A percentile compares a stretch with the other conserved stretches of the same genome.
These are phyloP conservation scores for Hyperoodon ampullatus DNA, from an alignment of 2,113 vertebrate genomes.

Conservation along the genomic window DNA sequence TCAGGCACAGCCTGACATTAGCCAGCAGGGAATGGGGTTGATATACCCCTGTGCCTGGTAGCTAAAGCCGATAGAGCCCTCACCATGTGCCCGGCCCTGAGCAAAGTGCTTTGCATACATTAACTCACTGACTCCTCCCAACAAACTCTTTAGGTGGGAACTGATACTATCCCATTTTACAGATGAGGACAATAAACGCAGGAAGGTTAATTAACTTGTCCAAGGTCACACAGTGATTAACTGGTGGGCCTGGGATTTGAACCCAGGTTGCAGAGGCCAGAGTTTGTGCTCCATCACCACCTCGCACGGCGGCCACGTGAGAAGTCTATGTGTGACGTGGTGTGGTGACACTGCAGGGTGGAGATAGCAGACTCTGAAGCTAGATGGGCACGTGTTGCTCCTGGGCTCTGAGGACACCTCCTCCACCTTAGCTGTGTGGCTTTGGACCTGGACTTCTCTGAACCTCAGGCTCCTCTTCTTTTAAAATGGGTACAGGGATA, in stretches of 20 bases:
- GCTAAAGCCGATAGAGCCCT: background rate
- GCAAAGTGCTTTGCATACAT: accelerated
- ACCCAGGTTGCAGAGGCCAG: background rate
- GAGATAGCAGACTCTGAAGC: background rate
- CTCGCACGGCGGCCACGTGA: accelerated
- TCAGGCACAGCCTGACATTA: background rate
- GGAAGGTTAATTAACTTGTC: background rate
- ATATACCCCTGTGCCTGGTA: background rate
- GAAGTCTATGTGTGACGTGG: accelerated
- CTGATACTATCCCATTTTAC: background rate
- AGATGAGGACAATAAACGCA: background rate
- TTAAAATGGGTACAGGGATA: accelerated
- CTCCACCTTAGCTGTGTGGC: background rate
- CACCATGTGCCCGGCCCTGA: accelerated
- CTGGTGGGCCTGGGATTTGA: background rate
- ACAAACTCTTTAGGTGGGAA: accelerated
- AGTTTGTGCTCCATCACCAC: accelerated
- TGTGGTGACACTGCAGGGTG: accelerated
- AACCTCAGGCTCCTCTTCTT: background rate
- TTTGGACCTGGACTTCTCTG: background rate
- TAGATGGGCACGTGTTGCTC: accelerated
- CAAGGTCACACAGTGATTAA: background rate
- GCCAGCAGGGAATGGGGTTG: accelerated
- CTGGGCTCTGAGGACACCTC: background rate
- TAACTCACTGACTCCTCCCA: accelerated